A percentile compares a stretch with the other conserved stretches of the same genome.
These are phyloP conservation scores for Branchipolynoe longqiensis DNA, from an alignment of 2,888 invertebrate genomes.

Conservation along the genomic window DNA sequence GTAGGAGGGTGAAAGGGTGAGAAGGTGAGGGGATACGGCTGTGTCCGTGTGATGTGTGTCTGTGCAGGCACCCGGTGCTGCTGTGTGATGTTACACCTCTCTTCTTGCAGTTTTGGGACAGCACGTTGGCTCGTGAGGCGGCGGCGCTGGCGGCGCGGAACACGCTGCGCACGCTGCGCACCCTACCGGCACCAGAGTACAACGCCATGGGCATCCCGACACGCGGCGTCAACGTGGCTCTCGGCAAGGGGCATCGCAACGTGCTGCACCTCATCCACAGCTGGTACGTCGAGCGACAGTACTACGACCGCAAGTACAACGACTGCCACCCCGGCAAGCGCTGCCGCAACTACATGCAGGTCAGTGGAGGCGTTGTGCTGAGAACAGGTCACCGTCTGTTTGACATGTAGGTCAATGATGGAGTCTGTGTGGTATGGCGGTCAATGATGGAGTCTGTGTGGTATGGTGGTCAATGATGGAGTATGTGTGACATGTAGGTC, in stretches of 20 bases:
- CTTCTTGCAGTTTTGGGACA: constrained; percentile 55
- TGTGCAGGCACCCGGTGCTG: too few relatives aligned
- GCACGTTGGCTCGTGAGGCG: constrained; percentile 21
- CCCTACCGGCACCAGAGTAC: neutral
- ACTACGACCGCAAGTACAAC: constrained; percentile 45
- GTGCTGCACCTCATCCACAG: constrained; percentile 10
- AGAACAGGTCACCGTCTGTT: too few relatives aligned
- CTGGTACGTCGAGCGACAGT: constrained; percentile 46
- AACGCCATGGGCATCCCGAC: constrained; percentile 13
- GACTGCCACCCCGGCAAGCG: constrained; percentile 41
- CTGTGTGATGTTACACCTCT: too few relatives aligned
- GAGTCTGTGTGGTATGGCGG: too few relatives aligned
- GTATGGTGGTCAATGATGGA: too few relatives aligned
- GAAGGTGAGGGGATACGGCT: too few relatives aligned
- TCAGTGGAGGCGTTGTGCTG: too few relatives aligned
- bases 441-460: too few relatives aligned
- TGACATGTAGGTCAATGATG: too few relatives aligned
- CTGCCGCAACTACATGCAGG: constrained; percentile 53
- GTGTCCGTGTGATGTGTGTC: too few relatives aligned
- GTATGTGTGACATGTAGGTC: too few relatives aligned
- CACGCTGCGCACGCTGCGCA: neutral
- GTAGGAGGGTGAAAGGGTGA: too few relatives aligned
- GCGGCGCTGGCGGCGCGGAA: constrained; percentile 2
- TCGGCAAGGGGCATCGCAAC: neutral
- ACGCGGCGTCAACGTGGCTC: constrained; percentile 2